A percentile compares a stretch with the other conserved stretches of the same genome.
phyloP scores from a whole-genome alignment of 1,140 invertebrate genomes.

The Anthonomus grandis region DNA sequence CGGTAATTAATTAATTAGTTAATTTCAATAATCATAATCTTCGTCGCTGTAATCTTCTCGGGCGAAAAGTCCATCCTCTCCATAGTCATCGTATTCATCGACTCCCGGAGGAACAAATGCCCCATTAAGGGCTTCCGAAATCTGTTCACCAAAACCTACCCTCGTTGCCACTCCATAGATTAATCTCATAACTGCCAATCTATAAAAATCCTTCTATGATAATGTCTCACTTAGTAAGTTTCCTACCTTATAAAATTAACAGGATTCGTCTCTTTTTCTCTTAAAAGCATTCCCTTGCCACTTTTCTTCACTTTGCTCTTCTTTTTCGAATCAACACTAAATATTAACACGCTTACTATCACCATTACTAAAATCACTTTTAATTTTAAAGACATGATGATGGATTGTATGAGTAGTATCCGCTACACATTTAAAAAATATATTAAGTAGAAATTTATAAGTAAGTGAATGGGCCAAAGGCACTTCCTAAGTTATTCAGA shows the following conservation, averaged over 20 bases:
- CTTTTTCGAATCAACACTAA: conserved; percentile 21
- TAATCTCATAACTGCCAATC: conserved; percentile 47
- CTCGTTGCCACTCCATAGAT: conserved; percentile 49
- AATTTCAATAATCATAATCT: conserved; percentile 30
- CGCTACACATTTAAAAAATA: too few species aligned
- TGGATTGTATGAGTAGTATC: too few species aligned
- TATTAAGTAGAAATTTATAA: too few species aligned
- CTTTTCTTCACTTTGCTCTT: conserved; percentile 38
- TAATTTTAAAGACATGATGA: too few species aligned
- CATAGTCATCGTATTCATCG: conserved; percentile 43
- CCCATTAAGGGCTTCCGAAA: conserved; percentile 48
- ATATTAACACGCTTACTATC: neutral
- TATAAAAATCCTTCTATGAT: conserved; percentile 24
- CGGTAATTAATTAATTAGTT: too few species aligned
- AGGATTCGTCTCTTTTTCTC: conserved; percentile 56
- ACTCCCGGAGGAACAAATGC: conserved; percentile 51
- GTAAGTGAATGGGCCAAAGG: too few species aligned
- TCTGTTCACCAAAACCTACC: conserved; percentile 48
- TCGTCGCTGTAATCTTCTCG: conserved; percentile 39
- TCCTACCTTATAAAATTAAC: conserved; percentile 51
- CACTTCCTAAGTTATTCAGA: too few species aligned
- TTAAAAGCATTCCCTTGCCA: conserved; percentile 45
- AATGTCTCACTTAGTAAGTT: neutral
- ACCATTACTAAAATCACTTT: too few species aligned
- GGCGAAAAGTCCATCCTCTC: conserved; percentile 40